Base-by-base conservation (phyloP, 2,113 vertebrate species). In the Passer montanus region DNA sequence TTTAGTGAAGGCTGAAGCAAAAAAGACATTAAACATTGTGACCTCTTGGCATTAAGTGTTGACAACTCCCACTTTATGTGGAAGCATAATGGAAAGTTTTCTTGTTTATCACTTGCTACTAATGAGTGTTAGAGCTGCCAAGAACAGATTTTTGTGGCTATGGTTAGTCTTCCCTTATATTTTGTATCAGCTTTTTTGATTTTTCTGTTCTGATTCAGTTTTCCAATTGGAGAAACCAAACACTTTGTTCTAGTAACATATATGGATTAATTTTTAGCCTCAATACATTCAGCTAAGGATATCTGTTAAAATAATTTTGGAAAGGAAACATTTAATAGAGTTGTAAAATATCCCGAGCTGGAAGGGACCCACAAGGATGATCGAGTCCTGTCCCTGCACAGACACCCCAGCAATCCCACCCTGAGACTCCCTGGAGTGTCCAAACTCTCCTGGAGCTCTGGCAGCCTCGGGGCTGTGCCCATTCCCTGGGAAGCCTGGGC, bases 301-400 rank as follows among this genome's bases (percentile, higher is more conserved):
- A 13, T 4, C 2, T 14, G 4, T 43, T 85, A 16, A 85, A 50
- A 2, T 15, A 2, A 15, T 59, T 88, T 77, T 56, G 5, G n/a
- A 35, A 80, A 66, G 52, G 4, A 55, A 55, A 11, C 2, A 2
- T 66, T 31, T 22, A 5, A n/a, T 27, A 26, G n/a, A 83, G 35
- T 31, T 2, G 0, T 15, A 46, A 53, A 31, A 60, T 27, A 39
- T 19, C 24, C 26, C 22, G 19, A 14, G 28, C 2, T 46, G 30
- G 30, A 53, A 35, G 39, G 21, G 6, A 60, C 7, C 13, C 13
- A 26, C 7, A 27, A 35, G 10, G 16, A 9, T 18, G n/a, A 22
- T 21, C 0, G 1, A 67, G 4, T 27, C 24, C 46, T 53, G 47
- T 0, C 9, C 14, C n/a, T 41, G 46, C 53, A 9, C n/a, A 68